Evolutionary conservation across 1,140 invertebrate genomes (phyloP), one percentile per base, ranked within the genome.

Genomic region (Holotrichia oblita): DNA sequence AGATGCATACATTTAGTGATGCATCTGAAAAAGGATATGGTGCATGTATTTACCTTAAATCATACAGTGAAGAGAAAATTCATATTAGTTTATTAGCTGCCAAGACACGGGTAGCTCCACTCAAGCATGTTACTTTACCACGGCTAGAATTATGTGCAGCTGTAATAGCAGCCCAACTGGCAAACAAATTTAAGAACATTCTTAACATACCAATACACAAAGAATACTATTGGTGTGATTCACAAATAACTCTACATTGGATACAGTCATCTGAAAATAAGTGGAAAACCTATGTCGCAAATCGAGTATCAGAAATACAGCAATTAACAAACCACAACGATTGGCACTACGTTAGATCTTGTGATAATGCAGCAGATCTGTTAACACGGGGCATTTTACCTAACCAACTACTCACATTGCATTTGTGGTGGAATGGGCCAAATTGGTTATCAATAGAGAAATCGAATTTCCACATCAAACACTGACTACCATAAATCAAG

Each of bases 81-180:
- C 44, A 40, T 4, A 61, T 78, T 3, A 77, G 59, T 10, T 79
- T 87, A 73, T 61, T 87, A 12, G 77, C 8, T 73, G 72, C 77
- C 14, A 75, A 88, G 79, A 81, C 84, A 59, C 81, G 85, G 76
- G 87, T 89, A 2, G 84, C 87, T 34, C 88, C 88, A 44, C 48
- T 87, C 0, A 88, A 88, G 24, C 14, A n/a, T n/a, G 10, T 75
- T 40, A n/a, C 24, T 41, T 17, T 75, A n/a, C 73, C 73, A 14
- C 10, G 73, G 12, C 41, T 75, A 41, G 73, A 75, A 75, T 44
- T 76, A 24, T 44, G n/a, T 14, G 40, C n/a, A 44, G 74, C 42
- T 9, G 10, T 76, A 20, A 17, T 76, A n/a, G n/a, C 34, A 40
- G 12, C 17, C 7, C 22, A 42, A 74, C 17, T 74, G 9, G 17